Base-by-base conservation (phyloP, 2,797 vertebrate genomes). In the Karalla daura region DNA sequence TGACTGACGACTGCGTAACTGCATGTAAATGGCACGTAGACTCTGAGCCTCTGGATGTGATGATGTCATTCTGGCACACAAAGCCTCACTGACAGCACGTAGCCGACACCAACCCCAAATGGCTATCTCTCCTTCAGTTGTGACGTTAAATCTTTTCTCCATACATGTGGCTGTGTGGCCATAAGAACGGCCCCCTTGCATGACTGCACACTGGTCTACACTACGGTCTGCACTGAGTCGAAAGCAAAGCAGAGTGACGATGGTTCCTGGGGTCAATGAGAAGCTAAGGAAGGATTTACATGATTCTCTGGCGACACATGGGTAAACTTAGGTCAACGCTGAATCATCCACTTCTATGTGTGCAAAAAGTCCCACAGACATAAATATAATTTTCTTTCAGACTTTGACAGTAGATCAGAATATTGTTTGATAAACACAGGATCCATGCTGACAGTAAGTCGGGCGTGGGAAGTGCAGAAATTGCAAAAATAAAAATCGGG, bases 341-440 rank as follows among this genome's bases (percentile, higher is more conserved):
- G 76, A 88, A 78, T 86, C 78, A 85, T 74, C 64, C 58, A 59
- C 54, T 60, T 81, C 25, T 55, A 35, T 74, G 64, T 60, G 17
- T 74, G 83, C 68, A 5, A 80, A 78, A 83, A 54, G 55, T 55
- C 62, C 63, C 82, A 47, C 81, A 80, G 63, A 86, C 69, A 67
- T 76, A 78, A 86, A 78, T 83, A 82, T 61, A 70, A 54, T 65
- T 74, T 68, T 77, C 51, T 61, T 65, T 51, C 44, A 17, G 46
- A 81, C 69, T 55, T 81, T 59, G n/a, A 66, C 63, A 14, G 63
- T 33, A 66, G 51, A 75, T 86, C 50, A 45, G 66, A 85, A 80
- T 82, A 71, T 77, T 85, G 76, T 84, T 85, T 80, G 65, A 80
- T 81, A 84, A 86, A 89, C 82, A 81, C 49, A 45, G 80, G 69